Percentiles rank a stretch among this genome's conserved stretches.
These are phyloP conservation scores for Virgularia gustaviana DNA, from an alignment of 92 coral and sea anemone species.

Conservation along the genomic window DNA sequence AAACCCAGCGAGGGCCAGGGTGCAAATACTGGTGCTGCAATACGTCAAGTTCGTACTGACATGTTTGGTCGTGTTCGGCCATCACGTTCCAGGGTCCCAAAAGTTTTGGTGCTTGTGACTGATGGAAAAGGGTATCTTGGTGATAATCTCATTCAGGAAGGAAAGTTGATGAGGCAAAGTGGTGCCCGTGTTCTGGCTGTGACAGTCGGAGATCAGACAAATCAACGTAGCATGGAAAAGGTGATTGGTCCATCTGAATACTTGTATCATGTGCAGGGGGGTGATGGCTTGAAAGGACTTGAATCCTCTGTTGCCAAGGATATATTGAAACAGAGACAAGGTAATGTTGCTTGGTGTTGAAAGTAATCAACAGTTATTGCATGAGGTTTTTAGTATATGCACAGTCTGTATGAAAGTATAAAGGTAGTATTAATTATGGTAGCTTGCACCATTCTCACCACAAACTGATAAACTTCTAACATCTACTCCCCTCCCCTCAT, in stretches of 20 bases:
- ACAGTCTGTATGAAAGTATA: too few relatives aligned
- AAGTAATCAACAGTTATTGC: too few relatives aligned
- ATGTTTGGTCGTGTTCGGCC: background rate
- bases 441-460: slow-evolving; percentile 16
- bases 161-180: slow-evolving; percentile 4
- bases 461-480: too few relatives aligned
- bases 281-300: slow-evolving; percentile 5
- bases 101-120: slow-evolving; percentile 40
- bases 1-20: slow-evolving; percentile 27
- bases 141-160: slow-evolving; percentile 24
- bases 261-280: slow-evolving; percentile 13
- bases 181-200: slow-evolving; percentile 26
- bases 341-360: background rate
- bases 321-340: slow-evolving; percentile 15
- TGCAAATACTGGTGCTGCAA: slow-evolving; percentile 8
- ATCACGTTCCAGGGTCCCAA: slow-evolving; percentile 26
- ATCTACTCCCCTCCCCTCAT: too few relatives aligned
- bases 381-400: too few relatives aligned
- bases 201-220: slow-evolving; percentile 9
- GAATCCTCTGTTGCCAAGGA: slow-evolving; percentile 26
- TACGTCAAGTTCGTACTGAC: background rate
- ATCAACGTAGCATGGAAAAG: background rate
- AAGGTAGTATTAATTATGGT: slow-evolving; percentile 17
- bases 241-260: slow-evolving; percentile 1
- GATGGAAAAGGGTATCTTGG: slow-evolving; percentile 29